These are phyloP conservation scores for Drosophila lutescens DNA, from an alignment of 2,888 invertebrate genomes.

Conservation along the genomic window DNA sequence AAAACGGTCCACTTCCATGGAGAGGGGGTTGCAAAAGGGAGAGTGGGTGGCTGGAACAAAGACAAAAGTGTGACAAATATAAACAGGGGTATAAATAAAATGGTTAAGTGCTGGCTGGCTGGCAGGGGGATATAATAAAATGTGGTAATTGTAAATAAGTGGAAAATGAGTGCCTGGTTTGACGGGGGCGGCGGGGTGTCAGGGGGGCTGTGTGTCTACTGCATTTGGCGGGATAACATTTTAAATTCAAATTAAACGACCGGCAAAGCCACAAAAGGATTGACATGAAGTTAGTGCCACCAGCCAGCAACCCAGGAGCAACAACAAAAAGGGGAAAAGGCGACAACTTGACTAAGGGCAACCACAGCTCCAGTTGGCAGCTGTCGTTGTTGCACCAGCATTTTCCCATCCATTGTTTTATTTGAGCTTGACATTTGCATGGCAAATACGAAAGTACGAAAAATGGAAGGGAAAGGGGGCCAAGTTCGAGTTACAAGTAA, in stretches of 20 bases:
- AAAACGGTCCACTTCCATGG: slow-evolving; percentile 46
- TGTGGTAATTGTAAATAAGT: slow-evolving; percentile 81
- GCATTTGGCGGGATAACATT: slow-evolving; percentile 65
- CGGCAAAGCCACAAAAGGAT: slow-evolving; percentile 79
- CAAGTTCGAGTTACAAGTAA: slow-evolving; percentile 13
- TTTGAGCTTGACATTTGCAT: slow-evolving; percentile 71
- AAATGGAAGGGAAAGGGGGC: not conserved
- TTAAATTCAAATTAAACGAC: slow-evolving; percentile 81
- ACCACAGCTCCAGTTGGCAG: slow-evolving; percentile 63
- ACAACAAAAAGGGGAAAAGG: slow-evolving; percentile 22
- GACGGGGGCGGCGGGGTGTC: not conserved
- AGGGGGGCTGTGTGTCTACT: slow-evolving; percentile 17
- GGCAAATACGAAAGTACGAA: slow-evolving; percentile 26
- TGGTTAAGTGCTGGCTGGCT: slow-evolving; percentile 47
- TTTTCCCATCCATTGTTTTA: slow-evolving; percentile 58
- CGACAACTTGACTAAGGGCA: slow-evolving; percentile 50
- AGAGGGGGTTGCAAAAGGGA: not conserved
- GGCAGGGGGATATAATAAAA: slow-evolving; percentile 65
- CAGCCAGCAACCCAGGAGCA: slow-evolving; percentile 25
- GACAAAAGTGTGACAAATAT: slow-evolving; percentile 79
- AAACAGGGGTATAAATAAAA: slow-evolving; percentile 79
- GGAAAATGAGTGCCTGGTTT: slow-evolving; percentile 64
- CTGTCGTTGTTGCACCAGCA: slow-evolving; percentile 47
- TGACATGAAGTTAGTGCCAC: slow-evolving; percentile 77
- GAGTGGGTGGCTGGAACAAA: slow-evolving; percentile 42